Percentiles rank a stretch among this genome's conserved stretches.
Conservation (phyloP, 2,113 vertebrate genomes). For the Murina feae region DNA sequence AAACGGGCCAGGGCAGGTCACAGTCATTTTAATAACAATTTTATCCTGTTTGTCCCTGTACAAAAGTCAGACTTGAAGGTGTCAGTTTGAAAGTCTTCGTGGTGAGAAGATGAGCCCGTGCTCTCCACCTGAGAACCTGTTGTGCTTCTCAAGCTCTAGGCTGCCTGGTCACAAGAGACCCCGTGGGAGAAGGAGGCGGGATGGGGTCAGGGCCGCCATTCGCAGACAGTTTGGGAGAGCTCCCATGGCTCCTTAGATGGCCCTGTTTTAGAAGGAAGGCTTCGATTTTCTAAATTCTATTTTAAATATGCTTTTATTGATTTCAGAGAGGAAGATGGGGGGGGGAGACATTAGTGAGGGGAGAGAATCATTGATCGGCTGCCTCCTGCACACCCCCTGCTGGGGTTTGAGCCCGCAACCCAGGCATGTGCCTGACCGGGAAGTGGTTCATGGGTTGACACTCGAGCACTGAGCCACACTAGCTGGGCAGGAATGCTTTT, state of each 20-base stretch:
- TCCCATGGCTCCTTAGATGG: background rate
- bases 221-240: background rate
- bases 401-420: too few relatives aligned
- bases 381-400: too few relatives aligned
- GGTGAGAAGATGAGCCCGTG: background rate
- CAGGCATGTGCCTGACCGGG: too few relatives aligned
- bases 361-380: too few relatives aligned
- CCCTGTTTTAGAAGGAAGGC: background rate
- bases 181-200: background rate
- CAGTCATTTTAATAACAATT: background rate
- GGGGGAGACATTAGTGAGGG: too few relatives aligned
- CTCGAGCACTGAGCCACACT: too few relatives aligned
- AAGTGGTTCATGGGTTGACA: too few relatives aligned
- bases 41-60: background rate
- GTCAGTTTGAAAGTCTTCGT: background rate
- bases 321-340: too few relatives aligned
- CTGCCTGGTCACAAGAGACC: background rate
- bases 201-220: background rate
- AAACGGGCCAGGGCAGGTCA: background rate
- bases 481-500: background rate
- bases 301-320: too few relatives aligned
- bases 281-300: background rate
- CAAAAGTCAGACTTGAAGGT: background rate
- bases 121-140: background rate
- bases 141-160: background rate